phyloP scores from a whole-genome alignment of 1,140 invertebrate species.

The Leptinotarsa texana region DNA sequence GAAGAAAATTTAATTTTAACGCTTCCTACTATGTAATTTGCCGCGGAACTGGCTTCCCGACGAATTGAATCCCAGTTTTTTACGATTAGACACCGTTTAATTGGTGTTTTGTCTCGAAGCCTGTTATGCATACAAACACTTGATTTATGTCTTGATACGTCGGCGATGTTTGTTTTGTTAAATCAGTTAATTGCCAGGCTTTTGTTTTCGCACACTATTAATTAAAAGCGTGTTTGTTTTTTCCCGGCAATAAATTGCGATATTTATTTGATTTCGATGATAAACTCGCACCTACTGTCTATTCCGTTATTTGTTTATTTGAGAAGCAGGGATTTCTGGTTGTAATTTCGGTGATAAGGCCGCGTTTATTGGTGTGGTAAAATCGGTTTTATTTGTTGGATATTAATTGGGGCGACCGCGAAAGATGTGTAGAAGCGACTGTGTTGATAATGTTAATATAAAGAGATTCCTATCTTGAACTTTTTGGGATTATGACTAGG shows the following conservation, averaged over 20 bases:
- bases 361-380: too few species aligned
- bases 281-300: slow-evolving; percentile 9
- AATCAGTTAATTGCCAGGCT: slow-evolving; percentile 17
- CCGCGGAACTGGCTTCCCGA: neutral
- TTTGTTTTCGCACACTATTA: slow-evolving; percentile 23
- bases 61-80: slow-evolving; percentile 15
- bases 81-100: slow-evolving; percentile 21
- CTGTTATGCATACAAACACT: slow-evolving; percentile 19
- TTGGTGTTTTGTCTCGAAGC: slow-evolving; percentile 18
- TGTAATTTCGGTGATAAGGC: neutral
- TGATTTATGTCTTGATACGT: slow-evolving; percentile 21
- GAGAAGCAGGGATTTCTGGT: neutral
- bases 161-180: slow-evolving; percentile 20
- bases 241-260: slow-evolving; percentile 7
- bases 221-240: slow-evolving; percentile 22
- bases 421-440: too few species aligned
- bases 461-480: too few species aligned
- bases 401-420: neutral
- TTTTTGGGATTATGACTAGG: too few species aligned
- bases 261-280: slow-evolving; percentile 20
- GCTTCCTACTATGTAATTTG: slow-evolving; percentile 17
- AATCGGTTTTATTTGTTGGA: neutral
- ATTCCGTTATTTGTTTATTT: slow-evolving; percentile 2
- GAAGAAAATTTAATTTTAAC: slow-evolving; percentile 21
- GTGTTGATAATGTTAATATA: too few species aligned